Conservation (phyloP, 2,888 invertebrate species). For the Yponomeuta sedellus region DNA sequence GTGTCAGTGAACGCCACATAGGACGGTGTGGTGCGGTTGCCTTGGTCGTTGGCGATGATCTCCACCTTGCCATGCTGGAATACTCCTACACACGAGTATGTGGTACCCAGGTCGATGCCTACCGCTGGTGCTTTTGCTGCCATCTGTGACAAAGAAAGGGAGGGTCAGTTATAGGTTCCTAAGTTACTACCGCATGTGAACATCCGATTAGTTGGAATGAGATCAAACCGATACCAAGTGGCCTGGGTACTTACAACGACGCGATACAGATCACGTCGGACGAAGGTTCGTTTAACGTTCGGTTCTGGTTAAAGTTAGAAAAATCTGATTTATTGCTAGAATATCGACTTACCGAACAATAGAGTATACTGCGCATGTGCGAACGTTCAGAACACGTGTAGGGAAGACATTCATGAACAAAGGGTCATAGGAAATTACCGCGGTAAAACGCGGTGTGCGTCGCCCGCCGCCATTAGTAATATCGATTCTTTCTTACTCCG, state of each 20-base stretch:
- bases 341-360: no score
- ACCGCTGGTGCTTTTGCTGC: slow-evolving; percentile 88
- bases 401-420: not conserved
- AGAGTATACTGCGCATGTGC: no score
- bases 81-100: slow-evolving; percentile 95
- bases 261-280: no score
- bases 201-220: no score
- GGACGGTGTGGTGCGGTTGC: slow-evolving; percentile 91
- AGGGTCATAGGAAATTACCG: not conserved
- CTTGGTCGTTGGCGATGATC: slow-evolving; percentile 93
- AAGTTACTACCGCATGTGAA: not conserved
- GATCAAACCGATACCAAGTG: no score
- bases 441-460: not conserved
- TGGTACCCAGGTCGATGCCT: slow-evolving; percentile 97
- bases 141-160: slow-evolving; percentile 59
- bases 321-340: no score
- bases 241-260: no score
- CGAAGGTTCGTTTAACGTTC: no score
- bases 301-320: no score
- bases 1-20: slow-evolving; percentile 92
- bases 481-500: not conserved
- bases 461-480: not conserved
- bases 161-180: not conserved
- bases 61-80: slow-evolving; percentile 95
- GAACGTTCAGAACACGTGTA: not conserved